These are phyloP conservation scores for Hybognathus amarus DNA, from an alignment of 2,797 vertebrate species.

Conservation along the genomic window DNA sequence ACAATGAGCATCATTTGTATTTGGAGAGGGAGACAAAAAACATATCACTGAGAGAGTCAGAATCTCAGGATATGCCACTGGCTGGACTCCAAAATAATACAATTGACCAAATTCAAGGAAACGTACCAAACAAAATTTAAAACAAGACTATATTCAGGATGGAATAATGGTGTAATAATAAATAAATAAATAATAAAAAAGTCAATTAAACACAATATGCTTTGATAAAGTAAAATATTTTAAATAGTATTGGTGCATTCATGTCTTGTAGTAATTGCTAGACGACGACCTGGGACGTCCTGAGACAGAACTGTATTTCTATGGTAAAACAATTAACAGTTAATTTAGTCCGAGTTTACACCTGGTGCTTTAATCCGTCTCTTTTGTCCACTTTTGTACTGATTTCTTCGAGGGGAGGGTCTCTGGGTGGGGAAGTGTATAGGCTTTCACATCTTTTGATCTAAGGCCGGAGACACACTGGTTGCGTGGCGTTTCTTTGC, in stretches of 20 bases:
- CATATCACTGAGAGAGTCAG: neutral
- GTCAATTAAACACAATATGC: neutral
- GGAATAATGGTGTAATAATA: too few relatives aligned
- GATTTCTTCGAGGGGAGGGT: neutral
- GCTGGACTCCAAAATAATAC: neutral
- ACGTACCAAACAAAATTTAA: too few relatives aligned
- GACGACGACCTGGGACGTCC: neutral
- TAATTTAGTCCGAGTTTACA: neutral
- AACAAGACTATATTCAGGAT: too few relatives aligned
- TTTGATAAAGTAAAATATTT: too few relatives aligned
- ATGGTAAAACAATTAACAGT: too few relatives aligned
- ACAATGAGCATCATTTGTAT: neutral
- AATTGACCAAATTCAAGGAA: too few relatives aligned
- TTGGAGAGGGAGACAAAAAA: neutral
- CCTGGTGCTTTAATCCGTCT: neutral
- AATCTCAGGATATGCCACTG: neutral
- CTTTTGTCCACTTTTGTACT: neutral
- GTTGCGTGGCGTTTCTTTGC: too few relatives aligned
- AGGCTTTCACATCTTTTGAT: neutral
- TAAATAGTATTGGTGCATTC: neutral
- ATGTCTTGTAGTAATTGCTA: neutral
- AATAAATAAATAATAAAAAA: neutral
- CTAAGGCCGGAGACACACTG: too few relatives aligned
- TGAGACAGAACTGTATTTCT: too few relatives aligned
- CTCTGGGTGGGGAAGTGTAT: fast-evolving